Evolutionary conservation across 2,888 invertebrate genomes (phyloP).

Genomic region (Rhopalosiphum nymphaeae): DNA sequence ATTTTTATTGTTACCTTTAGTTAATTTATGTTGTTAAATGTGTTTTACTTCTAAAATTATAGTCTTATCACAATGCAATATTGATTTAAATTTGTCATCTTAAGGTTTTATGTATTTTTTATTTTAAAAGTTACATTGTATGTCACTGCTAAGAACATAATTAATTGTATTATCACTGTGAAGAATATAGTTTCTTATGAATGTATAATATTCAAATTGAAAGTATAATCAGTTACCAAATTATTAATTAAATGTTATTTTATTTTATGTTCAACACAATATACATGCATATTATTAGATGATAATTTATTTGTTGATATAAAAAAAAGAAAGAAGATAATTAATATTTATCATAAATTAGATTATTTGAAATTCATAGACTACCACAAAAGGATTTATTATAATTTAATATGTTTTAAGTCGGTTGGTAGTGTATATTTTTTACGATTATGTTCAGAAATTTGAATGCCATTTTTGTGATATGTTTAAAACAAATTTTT

Average conservation of each 20-base stretch:
- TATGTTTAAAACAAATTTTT: background rate
- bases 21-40: conserved; percentile 22
- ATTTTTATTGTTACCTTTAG: conserved; percentile 44
- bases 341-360: background rate
- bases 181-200: background rate
- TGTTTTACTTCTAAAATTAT: conserved; percentile 15
- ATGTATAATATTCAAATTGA: background rate
- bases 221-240: background rate
- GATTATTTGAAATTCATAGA: background rate
- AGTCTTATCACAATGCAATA: background rate
- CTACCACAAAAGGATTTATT: background rate
- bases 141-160: background rate
- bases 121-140: background rate
- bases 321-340: background rate
- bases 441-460: background rate
- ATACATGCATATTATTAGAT: background rate
- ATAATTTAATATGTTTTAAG: background rate
- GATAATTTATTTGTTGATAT: background rate
- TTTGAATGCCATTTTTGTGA: background rate
- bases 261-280: background rate
- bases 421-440: background rate
- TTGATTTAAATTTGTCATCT: background rate
- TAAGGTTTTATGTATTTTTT: background rate
- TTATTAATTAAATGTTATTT: background rate
- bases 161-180: background rate